Percentiles rank a stretch among this genome's conserved stretches.
These are phyloP conservation scores for Dipodomys ordii DNA, from an alignment of 2,113 vertebrate genomes.

Conservation along the genomic window DNA sequence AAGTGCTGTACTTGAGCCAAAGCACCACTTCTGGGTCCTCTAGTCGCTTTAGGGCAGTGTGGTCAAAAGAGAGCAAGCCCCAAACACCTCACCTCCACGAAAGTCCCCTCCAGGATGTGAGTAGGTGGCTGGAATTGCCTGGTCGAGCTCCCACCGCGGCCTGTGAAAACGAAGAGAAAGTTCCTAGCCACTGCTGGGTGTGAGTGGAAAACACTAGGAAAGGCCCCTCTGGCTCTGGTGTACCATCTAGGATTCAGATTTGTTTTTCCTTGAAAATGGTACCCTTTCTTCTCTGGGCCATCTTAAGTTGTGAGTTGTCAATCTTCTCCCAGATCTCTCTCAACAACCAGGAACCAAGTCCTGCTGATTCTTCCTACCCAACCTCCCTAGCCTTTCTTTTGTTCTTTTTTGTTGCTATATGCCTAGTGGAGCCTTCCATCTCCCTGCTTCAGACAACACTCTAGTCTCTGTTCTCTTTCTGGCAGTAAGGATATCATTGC, in stretches of 20 bases:
- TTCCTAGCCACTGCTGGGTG: not conserved
- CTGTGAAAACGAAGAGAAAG: conserved; percentile 81
- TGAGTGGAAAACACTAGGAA: not conserved
- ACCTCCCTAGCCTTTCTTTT: not conserved
- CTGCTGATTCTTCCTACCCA: too few species aligned
- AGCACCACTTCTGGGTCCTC: too few species aligned
- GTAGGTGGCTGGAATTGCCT: conserved; percentile 76
- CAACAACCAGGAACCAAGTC: not conserved
- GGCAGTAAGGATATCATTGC: not conserved
- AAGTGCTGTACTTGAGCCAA: too few species aligned
- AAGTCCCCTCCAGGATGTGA: conserved; percentile 90
- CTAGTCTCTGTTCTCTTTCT: not conserved
- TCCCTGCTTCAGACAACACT: not conserved
- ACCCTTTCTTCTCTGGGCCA: not conserved
- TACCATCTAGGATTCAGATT: too few species aligned
- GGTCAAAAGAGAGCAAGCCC: not conserved
- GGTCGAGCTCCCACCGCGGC: conserved; percentile 90
- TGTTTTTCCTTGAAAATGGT: not conserved
- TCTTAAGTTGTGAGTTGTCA: not conserved
- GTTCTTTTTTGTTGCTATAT: not conserved
- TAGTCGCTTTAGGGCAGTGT: not conserved
- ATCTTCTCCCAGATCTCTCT: not conserved
- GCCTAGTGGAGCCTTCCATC: not conserved
- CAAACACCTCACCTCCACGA: conserved; percentile 93
- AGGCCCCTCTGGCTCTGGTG: too few species aligned